Evolutionary conservation across 1,140 invertebrate genomes (phyloP).

Genomic region (Zaprionus ornatus): DNA sequence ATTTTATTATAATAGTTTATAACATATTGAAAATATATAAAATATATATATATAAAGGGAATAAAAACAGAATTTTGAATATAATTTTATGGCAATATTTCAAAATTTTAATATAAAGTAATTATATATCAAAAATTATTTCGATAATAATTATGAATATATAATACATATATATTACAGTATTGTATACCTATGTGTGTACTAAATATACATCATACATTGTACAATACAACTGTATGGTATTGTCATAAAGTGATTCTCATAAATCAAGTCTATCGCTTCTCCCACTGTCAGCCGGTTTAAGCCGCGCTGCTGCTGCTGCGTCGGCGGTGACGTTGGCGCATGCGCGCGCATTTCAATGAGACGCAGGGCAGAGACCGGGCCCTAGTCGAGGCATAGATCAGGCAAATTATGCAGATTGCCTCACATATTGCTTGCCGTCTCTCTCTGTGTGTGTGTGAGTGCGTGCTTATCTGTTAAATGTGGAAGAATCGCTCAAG

Average conservation of each 20-base stretch:
- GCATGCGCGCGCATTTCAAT: slow-evolving; percentile 77
- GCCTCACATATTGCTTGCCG: background rate
- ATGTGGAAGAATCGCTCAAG: slow-evolving; percentile 11
- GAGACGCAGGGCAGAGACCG: slow-evolving; percentile 45
- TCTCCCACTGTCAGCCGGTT: slow-evolving; percentile 35
- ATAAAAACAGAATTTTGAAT: no score
- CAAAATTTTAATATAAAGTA: no score
- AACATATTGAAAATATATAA: no score
- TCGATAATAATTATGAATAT: no score
- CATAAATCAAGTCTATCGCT: background rate
- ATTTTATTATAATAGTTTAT: no score
- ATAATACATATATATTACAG: no score
- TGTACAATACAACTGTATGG: no score
- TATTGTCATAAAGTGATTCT: background rate
- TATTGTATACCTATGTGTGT: background rate
- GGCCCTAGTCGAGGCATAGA: slow-evolving; percentile 23
- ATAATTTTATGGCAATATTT: no score
- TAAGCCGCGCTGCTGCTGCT: slow-evolving; percentile 3
- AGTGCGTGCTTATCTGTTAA: background rate
- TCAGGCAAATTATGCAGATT: slow-evolving; percentile 20
- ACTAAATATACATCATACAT: no score
- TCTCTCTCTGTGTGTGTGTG: background rate
- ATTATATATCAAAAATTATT: no score
- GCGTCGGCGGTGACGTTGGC: slow-evolving; percentile 12
- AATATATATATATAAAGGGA: no score